Evolutionary conservation across 2,797 vertebrate genomes (phyloP).

Genomic region (Argyrosomus regius): DNA sequence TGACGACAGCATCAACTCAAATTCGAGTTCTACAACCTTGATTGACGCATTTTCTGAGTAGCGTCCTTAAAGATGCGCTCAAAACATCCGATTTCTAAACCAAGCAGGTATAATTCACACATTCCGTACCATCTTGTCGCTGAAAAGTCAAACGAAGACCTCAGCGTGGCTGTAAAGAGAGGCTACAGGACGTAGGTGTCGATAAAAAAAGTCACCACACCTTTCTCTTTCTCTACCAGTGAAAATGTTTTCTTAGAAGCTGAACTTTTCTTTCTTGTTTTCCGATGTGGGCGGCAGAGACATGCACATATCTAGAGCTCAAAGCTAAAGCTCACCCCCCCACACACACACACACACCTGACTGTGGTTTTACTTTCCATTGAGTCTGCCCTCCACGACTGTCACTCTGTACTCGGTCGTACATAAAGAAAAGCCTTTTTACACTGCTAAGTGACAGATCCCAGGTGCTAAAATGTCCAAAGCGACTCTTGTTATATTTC

Average conservation of each 20-base stretch:
- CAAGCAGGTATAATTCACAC: not conserved
- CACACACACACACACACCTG: constrained; percentile 34
- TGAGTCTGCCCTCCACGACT: constrained; percentile 46
- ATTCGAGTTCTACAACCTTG: not conserved
- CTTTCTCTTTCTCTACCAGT: constrained; percentile 7
- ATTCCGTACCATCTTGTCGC: not conserved
- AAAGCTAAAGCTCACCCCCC: constrained; percentile 31
- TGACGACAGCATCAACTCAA: not conserved
- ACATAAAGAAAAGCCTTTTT: not conserved
- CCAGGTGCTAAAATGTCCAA: not conserved
- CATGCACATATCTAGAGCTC: constrained; percentile 43
- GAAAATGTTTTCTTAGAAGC: constrained; percentile 74
- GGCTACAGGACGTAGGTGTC: constrained; percentile 16
- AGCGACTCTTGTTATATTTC: not conserved
- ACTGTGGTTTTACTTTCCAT: constrained; percentile 74
- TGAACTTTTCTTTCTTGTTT: constrained; percentile 61
- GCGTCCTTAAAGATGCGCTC: rapidly evolving
- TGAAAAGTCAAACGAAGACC: not conserved
- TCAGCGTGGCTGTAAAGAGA: not conserved
- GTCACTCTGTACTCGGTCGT: constrained; percentile 4
- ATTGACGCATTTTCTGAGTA: not conserved
- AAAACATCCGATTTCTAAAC: too few relatives aligned
- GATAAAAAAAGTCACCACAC: constrained; percentile 10
- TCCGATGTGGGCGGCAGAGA: constrained; percentile 76
- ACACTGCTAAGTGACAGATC: not conserved